phyloP scores from a whole-genome alignment of 2,113 vertebrate genomes.

The Charina bottae region DNA sequence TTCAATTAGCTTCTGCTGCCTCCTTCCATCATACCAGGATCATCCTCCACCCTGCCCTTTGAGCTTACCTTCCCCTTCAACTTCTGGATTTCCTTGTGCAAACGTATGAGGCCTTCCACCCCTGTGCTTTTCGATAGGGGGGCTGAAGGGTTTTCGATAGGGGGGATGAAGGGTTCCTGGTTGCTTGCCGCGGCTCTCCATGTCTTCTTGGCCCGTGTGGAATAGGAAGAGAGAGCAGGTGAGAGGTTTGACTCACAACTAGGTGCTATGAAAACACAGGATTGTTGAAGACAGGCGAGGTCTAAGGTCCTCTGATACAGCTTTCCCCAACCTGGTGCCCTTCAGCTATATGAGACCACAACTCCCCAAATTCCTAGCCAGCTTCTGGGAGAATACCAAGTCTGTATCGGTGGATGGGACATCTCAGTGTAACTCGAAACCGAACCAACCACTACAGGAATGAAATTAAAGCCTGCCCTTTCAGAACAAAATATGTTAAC shows the following conservation, averaged over 20 bases:
- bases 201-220: constrained; percentile 25
- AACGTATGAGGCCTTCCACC: constrained; percentile 83
- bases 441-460: neutral
- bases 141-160: constrained; percentile 75
- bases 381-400: neutral
- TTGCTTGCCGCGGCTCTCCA: constrained; percentile 12
- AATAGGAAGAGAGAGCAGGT: neutral
- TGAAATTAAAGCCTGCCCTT: no score
- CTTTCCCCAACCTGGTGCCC: no score
- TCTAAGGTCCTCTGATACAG: neutral
- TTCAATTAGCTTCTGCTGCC: neutral
- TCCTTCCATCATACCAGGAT: neutral
- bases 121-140: constrained; percentile 78
- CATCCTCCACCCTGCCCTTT: accelerated
- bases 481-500: neutral
- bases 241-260: neutral
- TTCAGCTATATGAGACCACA: no score
- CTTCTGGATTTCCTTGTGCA: constrained; percentile 80
- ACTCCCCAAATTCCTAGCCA: neutral
- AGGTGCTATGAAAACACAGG: neutral
- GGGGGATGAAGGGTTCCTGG: constrained; percentile 51
- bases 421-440: neutral
- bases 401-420: neutral
- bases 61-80: constrained; percentile 81
- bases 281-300: neutral